Evolutionary conservation across 2,888 invertebrate species (phyloP).

Genomic region (Homarus gammarus): DNA sequence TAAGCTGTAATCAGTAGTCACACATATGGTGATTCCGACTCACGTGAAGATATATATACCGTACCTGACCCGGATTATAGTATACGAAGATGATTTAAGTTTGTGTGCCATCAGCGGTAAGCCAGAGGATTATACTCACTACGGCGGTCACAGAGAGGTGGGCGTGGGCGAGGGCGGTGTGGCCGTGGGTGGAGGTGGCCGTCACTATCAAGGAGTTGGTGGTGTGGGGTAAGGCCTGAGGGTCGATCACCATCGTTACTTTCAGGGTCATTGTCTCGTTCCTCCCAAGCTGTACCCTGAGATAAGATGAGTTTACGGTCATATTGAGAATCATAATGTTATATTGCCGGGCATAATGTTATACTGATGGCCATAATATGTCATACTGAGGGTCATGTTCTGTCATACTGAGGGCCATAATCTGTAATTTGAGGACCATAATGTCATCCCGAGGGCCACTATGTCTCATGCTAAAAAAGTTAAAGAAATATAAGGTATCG

Average conservation of each 20-base stretch:
- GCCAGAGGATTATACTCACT: conserved; percentile 41
- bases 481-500: no score
- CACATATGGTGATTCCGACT: neutral
- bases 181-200: conserved; percentile 34
- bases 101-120: neutral
- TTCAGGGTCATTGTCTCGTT: conserved; percentile 33
- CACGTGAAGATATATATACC: neutral
- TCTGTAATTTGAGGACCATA: no score
- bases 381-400: no score
- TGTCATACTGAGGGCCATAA: no score
- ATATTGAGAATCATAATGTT: no score
- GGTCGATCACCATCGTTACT: neutral
- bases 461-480: no score
- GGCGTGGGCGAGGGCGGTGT: conserved; percentile 41
- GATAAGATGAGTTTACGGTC: neutral
- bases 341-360: no score
- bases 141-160: conserved; percentile 38
- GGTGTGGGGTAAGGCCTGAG: neutral
- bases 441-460: no score
- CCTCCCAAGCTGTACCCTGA: conserved; percentile 51
- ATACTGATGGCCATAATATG: no score
- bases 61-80: neutral
- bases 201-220: conserved; percentile 41
- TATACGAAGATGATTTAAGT: neutral
- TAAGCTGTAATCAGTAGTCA: neutral